phyloP scores from a whole-genome alignment of 37 sponge, comb jelly and placozoan species.

The Lycopodina hypogea region DNA sequence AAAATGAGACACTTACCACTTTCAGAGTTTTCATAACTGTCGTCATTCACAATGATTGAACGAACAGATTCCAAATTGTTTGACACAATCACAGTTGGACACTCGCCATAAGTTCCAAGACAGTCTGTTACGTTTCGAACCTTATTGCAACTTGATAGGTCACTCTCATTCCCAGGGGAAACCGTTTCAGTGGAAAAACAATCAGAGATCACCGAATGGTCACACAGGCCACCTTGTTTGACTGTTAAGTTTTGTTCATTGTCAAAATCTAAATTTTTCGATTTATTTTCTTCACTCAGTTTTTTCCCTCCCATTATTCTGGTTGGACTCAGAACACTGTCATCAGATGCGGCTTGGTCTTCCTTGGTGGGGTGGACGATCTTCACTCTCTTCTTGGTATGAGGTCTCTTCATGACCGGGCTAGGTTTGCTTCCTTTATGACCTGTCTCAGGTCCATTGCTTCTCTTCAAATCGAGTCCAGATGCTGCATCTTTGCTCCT shows the following conservation, averaged over 20 bases:
- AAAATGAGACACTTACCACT: slow-evolving; percentile 1
- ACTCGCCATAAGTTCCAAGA: background rate
- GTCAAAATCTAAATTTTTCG: background rate
- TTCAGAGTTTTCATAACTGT: background rate
- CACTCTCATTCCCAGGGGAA: background rate
- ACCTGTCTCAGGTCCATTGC: no score
- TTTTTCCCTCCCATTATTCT: background rate
- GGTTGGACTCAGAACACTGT: background rate
- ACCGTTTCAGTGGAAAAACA: no score
- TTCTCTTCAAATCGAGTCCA: background rate
- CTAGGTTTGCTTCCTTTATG: background rate
- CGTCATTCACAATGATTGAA: background rate
- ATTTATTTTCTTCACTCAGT: background rate
- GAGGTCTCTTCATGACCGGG: background rate
- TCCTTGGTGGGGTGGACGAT: background rate
- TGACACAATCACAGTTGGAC: no score
- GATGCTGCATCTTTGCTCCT: background rate
- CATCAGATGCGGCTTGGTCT: background rate
- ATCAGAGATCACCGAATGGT: background rate
- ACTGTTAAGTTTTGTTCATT: no score
- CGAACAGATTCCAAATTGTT: background rate
- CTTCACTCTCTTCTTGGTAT: background rate
- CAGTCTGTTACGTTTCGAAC: slow-evolving; percentile 11
- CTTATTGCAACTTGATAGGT: background rate
- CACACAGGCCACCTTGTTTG: background rate